phyloP scores from a whole-genome alignment of 2,888 invertebrate genomes.

The Torymus texanus region DNA sequence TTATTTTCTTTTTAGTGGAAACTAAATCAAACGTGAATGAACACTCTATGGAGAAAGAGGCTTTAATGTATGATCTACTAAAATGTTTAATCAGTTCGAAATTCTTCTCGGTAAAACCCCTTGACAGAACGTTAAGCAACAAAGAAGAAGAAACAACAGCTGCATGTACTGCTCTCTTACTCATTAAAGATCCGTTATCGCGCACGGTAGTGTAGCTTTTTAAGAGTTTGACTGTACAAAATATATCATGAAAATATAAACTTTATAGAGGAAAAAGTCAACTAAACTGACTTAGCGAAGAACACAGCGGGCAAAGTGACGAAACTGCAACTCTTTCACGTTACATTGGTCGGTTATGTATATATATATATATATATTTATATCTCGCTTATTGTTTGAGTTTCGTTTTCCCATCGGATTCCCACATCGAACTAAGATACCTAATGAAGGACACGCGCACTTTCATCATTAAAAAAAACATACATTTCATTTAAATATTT shows the following conservation, averaged over 20 bases:
- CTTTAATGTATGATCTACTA: not conserved
- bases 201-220: slow-evolving; percentile 36
- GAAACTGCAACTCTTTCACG: slow-evolving; percentile 37
- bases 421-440: slow-evolving; percentile 26
- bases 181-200: slow-evolving; percentile 42
- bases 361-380: too few species aligned
- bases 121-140: slow-evolving; percentile 25
- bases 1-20: slow-evolving; percentile 15
- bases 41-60: not conserved
- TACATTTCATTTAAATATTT: slow-evolving; percentile 42
- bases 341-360: slow-evolving; percentile 37
- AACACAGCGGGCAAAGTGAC: slow-evolving; percentile 54
- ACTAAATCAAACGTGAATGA: not conserved
- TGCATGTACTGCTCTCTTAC: slow-evolving; percentile 25
- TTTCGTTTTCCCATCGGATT: slow-evolving; percentile 19
- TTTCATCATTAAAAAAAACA: slow-evolving; percentile 35
- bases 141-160: slow-evolving; percentile 25
- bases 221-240: slow-evolving; percentile 40
- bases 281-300: slow-evolving; percentile 54
- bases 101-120: slow-evolving; percentile 12
- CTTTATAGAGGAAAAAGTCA: slow-evolving; percentile 44
- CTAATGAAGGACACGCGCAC: slow-evolving; percentile 25
- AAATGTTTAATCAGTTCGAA: slow-evolving; percentile 30
- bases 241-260: slow-evolving; percentile 51
- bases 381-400: slow-evolving; percentile 7